Evolutionary conservation across 2,797 vertebrate genomes (phyloP), one percentile per base, ranked within the genome.

Genomic region (Chelon labrosus): DNA sequence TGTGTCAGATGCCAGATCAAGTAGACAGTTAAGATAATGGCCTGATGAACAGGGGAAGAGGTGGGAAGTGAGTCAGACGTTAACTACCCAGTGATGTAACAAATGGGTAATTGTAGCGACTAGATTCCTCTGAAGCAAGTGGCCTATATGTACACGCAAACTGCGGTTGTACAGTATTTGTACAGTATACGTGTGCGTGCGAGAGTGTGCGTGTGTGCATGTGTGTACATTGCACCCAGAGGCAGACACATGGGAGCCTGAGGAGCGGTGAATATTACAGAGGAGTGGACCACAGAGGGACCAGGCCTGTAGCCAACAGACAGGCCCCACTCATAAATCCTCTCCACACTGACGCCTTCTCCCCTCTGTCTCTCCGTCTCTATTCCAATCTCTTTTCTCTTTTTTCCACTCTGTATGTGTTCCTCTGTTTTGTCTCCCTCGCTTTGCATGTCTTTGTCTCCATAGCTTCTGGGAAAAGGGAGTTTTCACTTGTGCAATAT

Each of bases 231-330:
- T 85, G 79, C 74, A 75, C 80, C 87, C 87, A 83, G 89, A 89
- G 82, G 85, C 91, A 94, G 91, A 94, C 91, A 93, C 86, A 88
- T 86, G 85, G 92, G 90, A 93, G 92, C 91, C 92, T 85, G 87
- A 92, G 89, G 88, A 92, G 87, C 65, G 78, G 86, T 85, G 90
- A 84, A 88, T 88, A 94, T 94, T 93, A 93, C 84, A 93, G 91
- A 91, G 89, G 87, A 90, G 85, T 92, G 89, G 89, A 93, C 91
- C 90, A 89, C 91, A 93, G 85, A 86, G 86, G 87, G 89, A 92
- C 87, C 85, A 89, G 88, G 87, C 88, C 87, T 85, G 56, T 68
- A 85, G 89, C 91, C 90, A 91, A 89, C 80, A 89, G 87, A 90
- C 90, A 90, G 85, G 88, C 88, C 87, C 85, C 68, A 62, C 91